Percentiles rank a stretch among this genome's conserved stretches.
These are phyloP conservation scores for Ellobium chinense DNA, from an alignment of 2,888 invertebrate species.

Conservation along the genomic window DNA sequence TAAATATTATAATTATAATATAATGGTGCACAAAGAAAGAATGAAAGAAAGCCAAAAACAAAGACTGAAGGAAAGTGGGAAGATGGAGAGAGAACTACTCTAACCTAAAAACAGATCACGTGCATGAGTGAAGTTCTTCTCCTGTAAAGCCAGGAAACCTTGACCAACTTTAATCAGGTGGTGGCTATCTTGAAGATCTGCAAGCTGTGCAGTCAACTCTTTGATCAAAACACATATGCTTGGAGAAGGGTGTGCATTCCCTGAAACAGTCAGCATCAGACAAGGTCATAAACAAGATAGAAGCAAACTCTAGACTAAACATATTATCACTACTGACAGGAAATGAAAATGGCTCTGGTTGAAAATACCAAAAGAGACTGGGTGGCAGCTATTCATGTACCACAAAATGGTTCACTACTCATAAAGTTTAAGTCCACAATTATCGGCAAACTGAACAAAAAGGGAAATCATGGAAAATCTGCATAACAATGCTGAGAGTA, in stretches of 20 bases:
- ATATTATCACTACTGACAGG: no score
- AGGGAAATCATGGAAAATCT: no score
- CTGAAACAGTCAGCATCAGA: no score
- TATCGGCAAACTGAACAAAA: no score
- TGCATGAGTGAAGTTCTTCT: constrained; percentile 57
- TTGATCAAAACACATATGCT: constrained; percentile 17
- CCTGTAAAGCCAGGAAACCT: constrained; percentile 56
- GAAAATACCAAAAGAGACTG: no score
- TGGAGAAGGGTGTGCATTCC: neutral
- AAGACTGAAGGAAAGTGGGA: neutral
- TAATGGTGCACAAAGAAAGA: neutral
- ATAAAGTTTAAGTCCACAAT: no score
- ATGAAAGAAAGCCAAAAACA: neutral
- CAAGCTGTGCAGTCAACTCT: constrained; percentile 12
- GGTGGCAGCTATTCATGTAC: no score
- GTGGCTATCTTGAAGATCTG: constrained; percentile 17
- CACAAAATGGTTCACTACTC: no score
- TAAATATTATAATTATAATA: neutral
- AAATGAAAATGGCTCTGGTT: no score
- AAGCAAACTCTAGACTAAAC: no score
- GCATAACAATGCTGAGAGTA: no score
- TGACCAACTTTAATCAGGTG: constrained; percentile 46
- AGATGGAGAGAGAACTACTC: constrained; percentile 9
- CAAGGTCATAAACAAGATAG: no score
- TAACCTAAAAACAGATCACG: constrained; percentile 57